Conservation (phyloP, 1,140 invertebrate species). For the Drosophila sp. region DNA sequence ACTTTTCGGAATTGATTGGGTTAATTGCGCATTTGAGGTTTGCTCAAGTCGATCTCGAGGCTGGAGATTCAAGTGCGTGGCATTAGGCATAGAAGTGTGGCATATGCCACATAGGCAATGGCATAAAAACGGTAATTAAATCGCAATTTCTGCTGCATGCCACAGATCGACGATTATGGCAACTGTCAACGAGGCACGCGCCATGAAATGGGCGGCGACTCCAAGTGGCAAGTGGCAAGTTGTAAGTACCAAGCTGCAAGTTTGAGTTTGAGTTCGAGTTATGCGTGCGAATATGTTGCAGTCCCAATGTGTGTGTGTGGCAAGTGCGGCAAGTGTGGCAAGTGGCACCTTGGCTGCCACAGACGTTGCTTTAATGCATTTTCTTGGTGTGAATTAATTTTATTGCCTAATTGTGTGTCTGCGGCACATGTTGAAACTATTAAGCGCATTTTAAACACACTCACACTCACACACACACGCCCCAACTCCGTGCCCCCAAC, state of each 20-base stretch:
- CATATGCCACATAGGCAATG: slow-evolving; percentile 17
- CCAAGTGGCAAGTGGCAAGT: slow-evolving; percentile 8
- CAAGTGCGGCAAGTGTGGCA: slow-evolving; percentile 27
- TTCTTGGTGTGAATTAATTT: slow-evolving; percentile 67
- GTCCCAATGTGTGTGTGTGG: neutral
- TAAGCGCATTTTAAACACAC: slow-evolving; percentile 51
- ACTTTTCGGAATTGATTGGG: slow-evolving; percentile 36
- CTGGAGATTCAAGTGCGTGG: slow-evolving; percentile 31
- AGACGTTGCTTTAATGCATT: slow-evolving; percentile 49
- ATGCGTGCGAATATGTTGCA: slow-evolving; percentile 63
- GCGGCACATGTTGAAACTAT: slow-evolving; percentile 62
- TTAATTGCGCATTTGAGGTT: slow-evolving; percentile 35
- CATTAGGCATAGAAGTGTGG: slow-evolving; percentile 41
- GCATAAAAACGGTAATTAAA: slow-evolving; percentile 48
- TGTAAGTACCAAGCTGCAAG: slow-evolving; percentile 16
- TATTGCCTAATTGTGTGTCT: slow-evolving; percentile 64
- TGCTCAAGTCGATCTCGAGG: neutral
- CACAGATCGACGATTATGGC: slow-evolving; percentile 46
- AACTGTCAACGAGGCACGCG: slow-evolving; percentile 47
- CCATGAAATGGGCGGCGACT: slow-evolving; percentile 29
- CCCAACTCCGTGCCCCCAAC: slow-evolving; percentile 30
- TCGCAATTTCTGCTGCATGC: slow-evolving; percentile 33
- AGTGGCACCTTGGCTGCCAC: slow-evolving; percentile 43
- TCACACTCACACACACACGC: neutral
- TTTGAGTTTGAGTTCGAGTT: slow-evolving; percentile 38